Conservation (phyloP, 1,140 invertebrate genomes). For the Choristoneura fumiferana region DNA sequence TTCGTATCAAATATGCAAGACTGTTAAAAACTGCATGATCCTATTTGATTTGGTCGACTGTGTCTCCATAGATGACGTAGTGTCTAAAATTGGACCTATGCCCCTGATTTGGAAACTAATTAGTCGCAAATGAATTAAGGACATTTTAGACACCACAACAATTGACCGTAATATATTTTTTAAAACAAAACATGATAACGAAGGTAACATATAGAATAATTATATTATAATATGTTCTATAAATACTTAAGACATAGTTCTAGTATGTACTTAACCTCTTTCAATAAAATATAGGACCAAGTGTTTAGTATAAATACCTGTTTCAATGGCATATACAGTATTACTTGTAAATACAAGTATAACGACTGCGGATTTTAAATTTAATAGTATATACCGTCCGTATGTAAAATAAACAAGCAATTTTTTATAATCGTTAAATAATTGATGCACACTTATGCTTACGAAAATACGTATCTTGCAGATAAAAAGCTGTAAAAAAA, state of each 20-base stretch:
- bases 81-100: too few species aligned
- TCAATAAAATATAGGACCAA: too few species aligned
- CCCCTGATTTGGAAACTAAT: background rate
- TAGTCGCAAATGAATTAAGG: background rate
- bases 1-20: constrained; percentile 18
- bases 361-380: too few species aligned
- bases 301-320: too few species aligned
- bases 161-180: constrained; percentile 19
- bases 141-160: constrained; percentile 14
- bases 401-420: too few species aligned
- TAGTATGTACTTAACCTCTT: background rate
- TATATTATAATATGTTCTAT: constrained; percentile 8
- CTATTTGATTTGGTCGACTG: too few species aligned
- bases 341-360: too few species aligned
- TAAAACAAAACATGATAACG: constrained; percentile 14
- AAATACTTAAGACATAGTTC: constrained; percentile 4
- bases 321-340: too few species aligned
- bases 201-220: constrained; percentile 18
- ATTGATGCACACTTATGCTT: constrained; percentile 16
- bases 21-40: background rate
- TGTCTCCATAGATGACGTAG: too few species aligned
- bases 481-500: constrained; percentile 36
- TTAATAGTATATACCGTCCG: too few species aligned
- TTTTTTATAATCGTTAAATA: background rate
- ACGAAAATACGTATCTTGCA: constrained; percentile 27